Conservation (phyloP, 1,140 invertebrate genomes). For the Solenopsis fugax region DNA sequence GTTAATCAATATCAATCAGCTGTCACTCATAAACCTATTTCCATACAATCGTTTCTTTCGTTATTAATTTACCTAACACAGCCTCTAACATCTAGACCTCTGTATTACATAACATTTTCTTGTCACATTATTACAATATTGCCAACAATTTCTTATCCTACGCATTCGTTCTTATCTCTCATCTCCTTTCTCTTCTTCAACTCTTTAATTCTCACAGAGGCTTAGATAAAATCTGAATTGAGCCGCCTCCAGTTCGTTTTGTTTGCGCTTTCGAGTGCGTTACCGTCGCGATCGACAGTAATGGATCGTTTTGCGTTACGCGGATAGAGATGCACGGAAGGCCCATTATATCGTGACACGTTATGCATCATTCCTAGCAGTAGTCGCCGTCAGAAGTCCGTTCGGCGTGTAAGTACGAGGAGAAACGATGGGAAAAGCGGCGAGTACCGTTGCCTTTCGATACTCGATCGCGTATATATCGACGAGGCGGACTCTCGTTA, state of each 20-base stretch:
- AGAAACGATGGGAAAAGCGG: conserved; percentile 82
- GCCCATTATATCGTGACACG: conserved; percentile 81
- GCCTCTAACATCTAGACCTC: too few relatives aligned
- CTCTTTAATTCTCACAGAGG: too few relatives aligned
- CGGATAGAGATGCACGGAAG: conserved; percentile 76
- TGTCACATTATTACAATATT: too few relatives aligned
- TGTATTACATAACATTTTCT: too few relatives aligned
- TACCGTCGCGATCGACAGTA: conserved; percentile 65
- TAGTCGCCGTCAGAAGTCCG: conserved; percentile 77
- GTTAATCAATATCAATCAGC: too few relatives aligned
- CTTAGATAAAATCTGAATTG: neutral
- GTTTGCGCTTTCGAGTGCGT: conserved; percentile 59
- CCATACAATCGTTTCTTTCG: too few relatives aligned
- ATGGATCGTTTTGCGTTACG: conserved; percentile 73
- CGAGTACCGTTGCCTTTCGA: conserved; percentile 79
- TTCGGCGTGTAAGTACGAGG: conserved; percentile 74
- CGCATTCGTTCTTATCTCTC: too few relatives aligned
- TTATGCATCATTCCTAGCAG: conserved; percentile 81
- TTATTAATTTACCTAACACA: too few relatives aligned
- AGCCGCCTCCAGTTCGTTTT: neutral
- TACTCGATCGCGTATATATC: conserved; percentile 61
- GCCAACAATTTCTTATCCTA: too few relatives aligned
- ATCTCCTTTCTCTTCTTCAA: too few relatives aligned
- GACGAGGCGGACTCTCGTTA: conserved; percentile 72
- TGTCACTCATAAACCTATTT: too few relatives aligned